Evolutionary conservation across 2,113 vertebrate species (phyloP), one percentile per base, ranked within the genome.

Genomic region (Oxyruncus cristatus): DNA sequence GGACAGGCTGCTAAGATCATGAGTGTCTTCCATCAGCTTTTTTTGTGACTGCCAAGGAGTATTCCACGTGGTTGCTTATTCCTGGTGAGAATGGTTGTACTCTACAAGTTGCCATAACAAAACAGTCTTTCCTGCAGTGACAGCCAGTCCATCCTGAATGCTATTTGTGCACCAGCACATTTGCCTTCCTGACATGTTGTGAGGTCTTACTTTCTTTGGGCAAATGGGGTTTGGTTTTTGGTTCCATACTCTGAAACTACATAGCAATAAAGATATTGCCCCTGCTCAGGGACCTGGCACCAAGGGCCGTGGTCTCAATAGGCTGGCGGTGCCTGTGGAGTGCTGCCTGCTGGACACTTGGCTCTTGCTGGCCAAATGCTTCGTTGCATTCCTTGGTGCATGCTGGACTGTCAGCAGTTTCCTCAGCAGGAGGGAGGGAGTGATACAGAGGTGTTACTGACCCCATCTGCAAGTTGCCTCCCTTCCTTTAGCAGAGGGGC

Each of bases 231-330:
- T 75, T 77, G 17, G 0, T 1, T 85, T 86, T 79, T 75, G 11
- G 2, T 14, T 47, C 26, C 26, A 11, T 18, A 10, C 1, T 14
- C 26, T 66, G 1, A 2, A 65, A 61, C 26, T n/a, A 11, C 4
- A 1, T 37, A 11, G 14, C 4, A 4, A 3, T 58, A 33, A 62
- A 49, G 30, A 14, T 0, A 0, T 39, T 63, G 1, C 16, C 11
- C 7, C 22, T 39, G 12, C 14, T 63, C 20, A n/a, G 11, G n/a
- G 53, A 15, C 26, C 27, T 21, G 5, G 21, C 12, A 8, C 47
- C 0, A 0, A 30, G 39, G n/a, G 18, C 21, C 0, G 0, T 2
- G 5, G 18, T 67, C 33, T 67, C 8, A 6, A 4, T 5, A 2
- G 6, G 12, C 14, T 1, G 1, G 27, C 67, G n/a, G 14, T 46